These are phyloP conservation scores for Luidia sarsii DNA, from an alignment of 53 echinoderm and acorn worm genomes.

Conservation along the genomic window DNA sequence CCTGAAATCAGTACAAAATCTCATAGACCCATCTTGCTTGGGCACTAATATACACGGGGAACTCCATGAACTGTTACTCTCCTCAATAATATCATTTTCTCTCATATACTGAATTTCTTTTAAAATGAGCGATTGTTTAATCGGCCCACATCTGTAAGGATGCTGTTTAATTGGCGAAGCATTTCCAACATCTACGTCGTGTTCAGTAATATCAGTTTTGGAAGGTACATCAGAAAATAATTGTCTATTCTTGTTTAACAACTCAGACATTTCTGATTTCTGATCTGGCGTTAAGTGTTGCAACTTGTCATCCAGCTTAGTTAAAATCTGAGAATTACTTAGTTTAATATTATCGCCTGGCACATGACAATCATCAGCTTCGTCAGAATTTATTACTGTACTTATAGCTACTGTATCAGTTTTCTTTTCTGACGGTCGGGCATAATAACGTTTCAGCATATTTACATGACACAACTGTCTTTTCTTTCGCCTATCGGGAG, in stretches of 20 bases:
- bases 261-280: constrained; percentile 21
- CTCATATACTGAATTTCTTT: constrained; percentile 65
- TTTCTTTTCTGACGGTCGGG: neutral
- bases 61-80: constrained; percentile 59
- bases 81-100: constrained; percentile 62
- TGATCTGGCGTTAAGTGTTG: constrained; percentile 30
- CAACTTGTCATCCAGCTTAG: constrained; percentile 30
- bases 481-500: constrained; percentile 63
- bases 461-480: constrained; percentile 62
- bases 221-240: constrained; percentile 47
- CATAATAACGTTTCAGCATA: constrained; percentile 62
- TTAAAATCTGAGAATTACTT: constrained; percentile 33
- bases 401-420: neutral
- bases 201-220: constrained; percentile 28
- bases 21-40: constrained; percentile 38
- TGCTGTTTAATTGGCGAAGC: constrained; percentile 54
- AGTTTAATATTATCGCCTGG: neutral
- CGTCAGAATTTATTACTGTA: neutral
- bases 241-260: constrained; percentile 5
- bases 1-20: neutral
- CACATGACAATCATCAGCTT: neutral
- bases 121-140: constrained; percentile 24
- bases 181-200: constrained; percentile 65
- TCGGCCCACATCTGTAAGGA: constrained; percentile 49
- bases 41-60: constrained; percentile 61